A percentile compares a stretch with the other conserved stretches of the same genome.
Conservation (phyloP, 1,140 invertebrate genomes). For the Pseudobourletiella spinata region DNA sequence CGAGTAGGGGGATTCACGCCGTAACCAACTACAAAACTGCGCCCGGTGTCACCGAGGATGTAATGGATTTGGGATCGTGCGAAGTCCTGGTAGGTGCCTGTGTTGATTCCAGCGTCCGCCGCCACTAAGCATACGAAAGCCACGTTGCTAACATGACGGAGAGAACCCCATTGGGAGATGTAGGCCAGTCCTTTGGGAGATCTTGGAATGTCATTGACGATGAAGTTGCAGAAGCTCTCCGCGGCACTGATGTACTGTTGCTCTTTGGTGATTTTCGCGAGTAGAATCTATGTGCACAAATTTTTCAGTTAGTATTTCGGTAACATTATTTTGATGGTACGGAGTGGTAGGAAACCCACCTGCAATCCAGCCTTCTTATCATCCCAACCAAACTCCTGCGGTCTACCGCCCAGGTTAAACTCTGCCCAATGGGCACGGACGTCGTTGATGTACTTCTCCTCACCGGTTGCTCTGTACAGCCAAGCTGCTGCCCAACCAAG, state of each 20-base stretch:
- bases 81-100: conserved; percentile 36
- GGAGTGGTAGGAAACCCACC: too few relatives aligned
- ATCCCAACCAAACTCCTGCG: conserved; percentile 51
- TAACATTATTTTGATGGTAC: too few relatives aligned
- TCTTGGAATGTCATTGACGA: conserved; percentile 42
- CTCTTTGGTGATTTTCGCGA: conserved; percentile 45
- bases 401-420: conserved; percentile 45
- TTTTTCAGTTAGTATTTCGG: too few relatives aligned
- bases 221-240: conserved; percentile 47
- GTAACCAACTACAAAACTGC: conserved; percentile 43
- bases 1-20: conserved; percentile 40
- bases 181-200: conserved; percentile 51
- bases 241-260: conserved; percentile 44
- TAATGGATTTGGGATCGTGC: conserved; percentile 42
- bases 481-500: conserved; percentile 53
- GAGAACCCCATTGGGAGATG: conserved; percentile 49
- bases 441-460: conserved; percentile 47
- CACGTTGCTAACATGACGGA: conserved; percentile 50
- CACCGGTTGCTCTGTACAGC: conserved; percentile 52
- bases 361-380: conserved; percentile 52
- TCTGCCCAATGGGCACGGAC: conserved; percentile 47
- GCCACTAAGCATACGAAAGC: conserved; percentile 50
- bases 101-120: conserved; percentile 41
- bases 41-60: conserved; percentile 40
- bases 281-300: conserved; percentile 42